Conservation (phyloP, 2,797 vertebrate genomes). For the Uromys caudimaculatus region DNA sequence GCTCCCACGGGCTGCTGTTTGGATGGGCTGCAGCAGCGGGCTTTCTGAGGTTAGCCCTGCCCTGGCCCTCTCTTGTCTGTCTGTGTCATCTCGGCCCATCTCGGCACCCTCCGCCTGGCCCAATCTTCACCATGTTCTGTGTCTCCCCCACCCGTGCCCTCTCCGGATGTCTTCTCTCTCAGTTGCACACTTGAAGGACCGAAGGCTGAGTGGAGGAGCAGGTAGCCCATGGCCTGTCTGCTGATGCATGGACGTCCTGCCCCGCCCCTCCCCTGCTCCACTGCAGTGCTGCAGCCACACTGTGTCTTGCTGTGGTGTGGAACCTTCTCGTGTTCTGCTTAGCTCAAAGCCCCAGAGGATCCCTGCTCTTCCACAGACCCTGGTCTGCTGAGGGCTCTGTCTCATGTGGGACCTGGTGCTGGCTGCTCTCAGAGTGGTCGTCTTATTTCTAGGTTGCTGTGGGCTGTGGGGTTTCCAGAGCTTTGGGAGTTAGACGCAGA, state of each 20-base stretch:
- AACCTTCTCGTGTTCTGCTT: conserved; percentile 28
- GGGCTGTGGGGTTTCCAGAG: background rate
- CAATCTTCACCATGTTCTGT: conserved; percentile 70
- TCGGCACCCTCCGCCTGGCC: background rate
- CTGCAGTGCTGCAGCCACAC: conserved; percentile 79
- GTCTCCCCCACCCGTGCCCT: conserved; percentile 64
- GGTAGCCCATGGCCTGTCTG: conserved; percentile 89
- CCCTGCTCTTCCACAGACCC: background rate
- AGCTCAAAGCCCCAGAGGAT: background rate
- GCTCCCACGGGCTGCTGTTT: background rate
- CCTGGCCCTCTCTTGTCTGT: background rate
- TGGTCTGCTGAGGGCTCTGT: background rate
- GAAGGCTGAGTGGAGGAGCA: conserved; percentile 98
- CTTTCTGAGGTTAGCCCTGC: background rate
- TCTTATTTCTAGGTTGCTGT: background rate
- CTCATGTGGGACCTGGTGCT: background rate
- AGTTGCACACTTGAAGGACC: conserved; percentile 99
- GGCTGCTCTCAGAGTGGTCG: background rate
- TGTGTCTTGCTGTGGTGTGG: conserved; percentile 48
- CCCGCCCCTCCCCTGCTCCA: background rate
- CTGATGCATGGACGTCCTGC: conserved; percentile 68
- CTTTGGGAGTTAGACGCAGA: background rate
- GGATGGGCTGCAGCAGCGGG: background rate
- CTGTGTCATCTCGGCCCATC: background rate
- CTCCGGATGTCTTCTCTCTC: conserved; percentile 86